Evolutionary conservation across 2,888 invertebrate genomes (phyloP).

Genomic region (Lithosia quadra): DNA sequence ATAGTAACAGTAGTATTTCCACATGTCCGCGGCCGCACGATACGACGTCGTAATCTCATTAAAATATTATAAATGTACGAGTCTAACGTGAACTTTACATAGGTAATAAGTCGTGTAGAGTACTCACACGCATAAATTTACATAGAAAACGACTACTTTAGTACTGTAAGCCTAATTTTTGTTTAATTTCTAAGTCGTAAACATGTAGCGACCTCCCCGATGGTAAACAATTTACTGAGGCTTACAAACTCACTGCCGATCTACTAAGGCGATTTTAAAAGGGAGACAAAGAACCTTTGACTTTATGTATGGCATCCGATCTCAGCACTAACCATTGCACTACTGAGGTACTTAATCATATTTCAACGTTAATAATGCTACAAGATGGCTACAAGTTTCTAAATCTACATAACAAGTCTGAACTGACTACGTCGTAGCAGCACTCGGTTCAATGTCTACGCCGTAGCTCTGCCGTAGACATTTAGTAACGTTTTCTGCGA

Average conservation of each 20-base stretch:
- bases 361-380: too few relatives aligned
- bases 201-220: neutral
- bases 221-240: neutral
- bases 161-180: neutral
- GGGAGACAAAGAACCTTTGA: too few relatives aligned
- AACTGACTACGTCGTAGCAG: neutral
- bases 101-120: neutral
- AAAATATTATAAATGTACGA: slow-evolving; percentile 34
- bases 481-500: neutral
- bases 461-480: neutral
- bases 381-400: too few relatives aligned
- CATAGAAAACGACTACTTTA: neutral
- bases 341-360: too few relatives aligned
- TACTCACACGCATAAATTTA: slow-evolving; percentile 6
- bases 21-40: slow-evolving; percentile 33
- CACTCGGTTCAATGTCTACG: neutral
- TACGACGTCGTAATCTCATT: slow-evolving; percentile 38
- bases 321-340: too few relatives aligned
- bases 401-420: neutral
- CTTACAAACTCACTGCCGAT: neutral
- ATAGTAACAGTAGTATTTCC: slow-evolving; percentile 25
- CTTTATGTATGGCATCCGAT: too few relatives aligned
- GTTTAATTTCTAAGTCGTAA: neutral
- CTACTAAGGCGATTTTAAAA: too few relatives aligned
- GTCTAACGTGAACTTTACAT: slow-evolving; percentile 28